Evolutionary conservation across 2,113 vertebrate species (phyloP), one percentile per base, ranked within the genome.

Genomic region (Columba janthina): DNA sequence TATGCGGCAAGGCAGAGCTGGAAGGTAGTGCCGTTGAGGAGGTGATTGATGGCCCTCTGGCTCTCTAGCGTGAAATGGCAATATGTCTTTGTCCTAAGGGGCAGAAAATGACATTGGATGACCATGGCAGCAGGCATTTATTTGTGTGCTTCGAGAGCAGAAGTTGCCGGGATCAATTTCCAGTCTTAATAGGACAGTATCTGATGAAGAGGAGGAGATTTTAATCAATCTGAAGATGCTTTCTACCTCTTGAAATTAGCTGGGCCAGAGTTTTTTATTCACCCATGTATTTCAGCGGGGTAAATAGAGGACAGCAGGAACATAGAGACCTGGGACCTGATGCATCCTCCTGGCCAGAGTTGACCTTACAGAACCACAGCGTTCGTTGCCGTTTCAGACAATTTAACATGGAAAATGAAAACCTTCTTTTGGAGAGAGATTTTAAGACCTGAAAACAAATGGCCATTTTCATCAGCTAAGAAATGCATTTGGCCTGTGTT

Each of bases 11-110:
- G 40, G 82, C 8, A 24, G 79, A 94, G 70, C 78, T 88, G 67
- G 32, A 51, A 94, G 71, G 71, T 70, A 62, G 31, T 0, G 0
- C 67, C 0, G 0, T 74, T 82, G 85, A 77, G 57, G 67, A 72
- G 38, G 18, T 96, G 86, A 96, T 71, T 89, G 93, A 96, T 96
- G 78, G 51, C 56, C 15, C 2, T 85, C 90, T 89, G 58, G 54
- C 78, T 92, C 66, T 75, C 34, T 58, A 70, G 34, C 5, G 0
- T 60, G 86, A 61, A 70, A 70, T 62, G 71, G 58, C 90, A 79
- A 57, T 95, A 79, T 67, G 22, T 95, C 93, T 94, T 86, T 96
- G 76, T 95, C 64, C 9, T 2, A 40, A 95, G 51, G 46, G 50
- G 71, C 78, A 89, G 42, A 56, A 94, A 85, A 85, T 91, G 12